phyloP scores from a whole-genome alignment of 2,797 vertebrate species.

The Lophura swinhoii region DNA sequence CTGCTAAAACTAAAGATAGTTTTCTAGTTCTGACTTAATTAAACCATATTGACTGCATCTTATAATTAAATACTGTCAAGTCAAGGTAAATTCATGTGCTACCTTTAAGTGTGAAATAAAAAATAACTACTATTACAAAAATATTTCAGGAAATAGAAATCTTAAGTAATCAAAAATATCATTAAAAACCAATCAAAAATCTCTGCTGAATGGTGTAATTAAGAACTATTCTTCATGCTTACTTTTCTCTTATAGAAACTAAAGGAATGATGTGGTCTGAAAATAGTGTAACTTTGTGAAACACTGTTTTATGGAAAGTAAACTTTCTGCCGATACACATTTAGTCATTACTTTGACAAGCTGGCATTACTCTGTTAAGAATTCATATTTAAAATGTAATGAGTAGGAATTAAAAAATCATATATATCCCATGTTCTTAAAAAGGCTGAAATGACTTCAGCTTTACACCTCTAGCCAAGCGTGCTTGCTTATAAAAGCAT shows the following conservation, averaged over 20 bases:
- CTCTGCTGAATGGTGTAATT: neutral
- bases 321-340: neutral
- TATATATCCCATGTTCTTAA: neutral
- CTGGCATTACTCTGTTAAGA: neutral
- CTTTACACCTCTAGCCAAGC: neutral
- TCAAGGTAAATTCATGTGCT: neutral
- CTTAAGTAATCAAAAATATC: neutral
- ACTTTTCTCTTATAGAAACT: neutral
- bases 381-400: neutral
- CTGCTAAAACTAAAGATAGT: neutral
- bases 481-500: conserved; percentile 30
- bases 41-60: neutral
- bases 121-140: neutral
- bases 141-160: neutral
- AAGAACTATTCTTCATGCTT: neutral
- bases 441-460: neutral
- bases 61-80: neutral
- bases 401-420: neutral
- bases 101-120: neutral
- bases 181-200: neutral
- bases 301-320: neutral
- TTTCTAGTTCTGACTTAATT: neutral
- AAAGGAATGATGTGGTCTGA: neutral
- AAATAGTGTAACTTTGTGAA: neutral
- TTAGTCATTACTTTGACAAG: neutral